Evolutionary conservation across 2,888 invertebrate species (phyloP), one percentile per base, ranked within the genome.

Genomic region (Lasioglossum pauxillum): DNA sequence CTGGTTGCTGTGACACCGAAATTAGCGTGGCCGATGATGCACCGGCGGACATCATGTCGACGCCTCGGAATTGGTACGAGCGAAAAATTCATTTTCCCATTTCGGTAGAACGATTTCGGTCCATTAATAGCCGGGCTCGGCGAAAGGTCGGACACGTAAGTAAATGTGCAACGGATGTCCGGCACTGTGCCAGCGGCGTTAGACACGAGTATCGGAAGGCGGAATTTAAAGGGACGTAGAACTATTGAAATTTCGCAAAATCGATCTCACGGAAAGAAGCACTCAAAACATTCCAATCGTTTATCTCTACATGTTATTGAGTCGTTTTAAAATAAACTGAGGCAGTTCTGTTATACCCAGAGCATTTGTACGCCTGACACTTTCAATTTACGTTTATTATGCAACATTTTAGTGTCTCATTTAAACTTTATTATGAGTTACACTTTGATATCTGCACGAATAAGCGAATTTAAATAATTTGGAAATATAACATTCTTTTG

Each of bases 91-190:
- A 79, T 82, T 84, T 87, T 87, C 87, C 87, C 87, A 84, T 78
- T 86, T 83, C 60, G 87, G 83, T 75, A 80, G 80, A 83, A 72
- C 67, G 83, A 86, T 87, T 86, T 84, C 77, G 72, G 49, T 87
- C 87, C 87, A 81, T 81, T 87, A 87, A 87, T 87, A 87, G 87
- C 80, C n/a, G 23, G 38, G 41, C 31, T 35, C 75, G 72, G 78
- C 83, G 78, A 86, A 87, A 87, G 86, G 86, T 87, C 87, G 87
- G 19, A 72, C 80, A 46, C 83, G 82, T 77, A 82, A 77, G 82
- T 79, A 80, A 75, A 80, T 82, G 85, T 85, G 60, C 77, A 64
- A 27, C 75, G 85, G 60, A 71, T 41, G 41, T 38, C 75, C 71
- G 87, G 87, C 87, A 84, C 5, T 46, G 76, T 87, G 87, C 87